phyloP scores from a whole-genome alignment of 1,140 invertebrate genomes.

The Conus ventricosus region DNA sequence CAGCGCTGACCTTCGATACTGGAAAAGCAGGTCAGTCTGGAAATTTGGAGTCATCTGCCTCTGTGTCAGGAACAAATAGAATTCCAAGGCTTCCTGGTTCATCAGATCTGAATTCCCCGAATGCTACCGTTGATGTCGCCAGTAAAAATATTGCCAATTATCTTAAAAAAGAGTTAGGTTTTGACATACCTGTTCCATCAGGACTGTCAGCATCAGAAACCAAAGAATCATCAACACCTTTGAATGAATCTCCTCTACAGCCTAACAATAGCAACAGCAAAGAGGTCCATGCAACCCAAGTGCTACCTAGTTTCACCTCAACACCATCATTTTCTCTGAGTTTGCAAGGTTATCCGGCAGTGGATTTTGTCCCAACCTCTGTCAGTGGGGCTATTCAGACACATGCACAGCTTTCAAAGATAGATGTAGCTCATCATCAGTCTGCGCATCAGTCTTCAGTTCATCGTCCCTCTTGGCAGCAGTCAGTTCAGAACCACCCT shows the following conservation, averaged over 20 bases:
- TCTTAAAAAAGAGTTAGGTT: conserved; percentile 51
- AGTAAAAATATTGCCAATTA: conserved; percentile 73
- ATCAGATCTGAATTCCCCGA: conserved; percentile 57
- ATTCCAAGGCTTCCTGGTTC: conserved; percentile 49
- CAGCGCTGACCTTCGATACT: conserved; percentile 86
- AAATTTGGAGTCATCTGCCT: conserved; percentile 47
- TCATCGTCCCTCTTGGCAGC: background rate
- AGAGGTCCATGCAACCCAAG: background rate
- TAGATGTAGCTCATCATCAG: background rate
- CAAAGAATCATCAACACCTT: background rate
- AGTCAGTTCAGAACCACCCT: background rate
- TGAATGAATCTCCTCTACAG: background rate
- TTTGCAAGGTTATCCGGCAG: background rate
- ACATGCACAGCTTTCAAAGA: background rate
- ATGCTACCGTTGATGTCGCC: conserved; percentile 68
- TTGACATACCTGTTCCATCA: conserved; percentile 26
- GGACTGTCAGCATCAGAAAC: background rate
- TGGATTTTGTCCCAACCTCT: background rate
- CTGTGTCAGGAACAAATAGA: conserved; percentile 52
- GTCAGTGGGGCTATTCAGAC: background rate
- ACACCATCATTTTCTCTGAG: background rate
- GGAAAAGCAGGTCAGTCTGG: conserved; percentile 51
- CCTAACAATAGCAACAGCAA: conserved; percentile 42
- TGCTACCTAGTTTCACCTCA: background rate
- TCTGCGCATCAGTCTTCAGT: background rate